Percentiles rank a stretch among this genome's conserved stretches.
phyloP scores from a whole-genome alignment of 2,797 vertebrate species.

The Petrocephalus schoutedeni region DNA sequence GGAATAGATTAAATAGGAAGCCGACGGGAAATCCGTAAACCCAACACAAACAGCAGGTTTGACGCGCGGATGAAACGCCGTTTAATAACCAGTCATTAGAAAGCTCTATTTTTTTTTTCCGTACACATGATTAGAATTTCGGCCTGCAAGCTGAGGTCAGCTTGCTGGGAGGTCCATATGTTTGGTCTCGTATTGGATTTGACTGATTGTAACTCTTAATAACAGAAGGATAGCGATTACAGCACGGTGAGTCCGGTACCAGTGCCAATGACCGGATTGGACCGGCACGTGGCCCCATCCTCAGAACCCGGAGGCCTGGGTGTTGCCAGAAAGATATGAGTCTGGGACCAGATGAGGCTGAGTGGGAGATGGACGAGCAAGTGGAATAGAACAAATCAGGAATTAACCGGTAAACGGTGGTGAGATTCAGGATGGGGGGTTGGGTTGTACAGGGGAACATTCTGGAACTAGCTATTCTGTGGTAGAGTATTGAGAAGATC shows the following conservation, averaged over 20 bases:
- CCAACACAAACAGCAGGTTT: neutral
- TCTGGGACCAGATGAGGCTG: neutral
- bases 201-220: neutral
- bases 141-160: neutral
- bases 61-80: neutral
- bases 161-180: neutral
- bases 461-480: neutral
- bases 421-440: neutral
- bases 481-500: neutral
- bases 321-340: neutral
- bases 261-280: neutral
- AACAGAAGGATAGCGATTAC: neutral
- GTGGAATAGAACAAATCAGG: neutral
- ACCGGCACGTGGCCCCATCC: neutral
- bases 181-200: neutral
- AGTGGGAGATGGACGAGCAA: neutral
- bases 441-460: neutral
- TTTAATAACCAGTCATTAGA: neutral
- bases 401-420: neutral
- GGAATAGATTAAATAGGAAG: conserved; percentile 9
- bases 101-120: neutral
- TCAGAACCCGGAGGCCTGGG: neutral
- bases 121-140: neutral
- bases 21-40: neutral
- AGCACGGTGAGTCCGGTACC: neutral